Percentiles rank a stretch among this genome's conserved stretches.
These are phyloP conservation scores for Drosophila sp. DNA, from an alignment of 1,140 invertebrate genomes.

Conservation along the genomic window DNA sequence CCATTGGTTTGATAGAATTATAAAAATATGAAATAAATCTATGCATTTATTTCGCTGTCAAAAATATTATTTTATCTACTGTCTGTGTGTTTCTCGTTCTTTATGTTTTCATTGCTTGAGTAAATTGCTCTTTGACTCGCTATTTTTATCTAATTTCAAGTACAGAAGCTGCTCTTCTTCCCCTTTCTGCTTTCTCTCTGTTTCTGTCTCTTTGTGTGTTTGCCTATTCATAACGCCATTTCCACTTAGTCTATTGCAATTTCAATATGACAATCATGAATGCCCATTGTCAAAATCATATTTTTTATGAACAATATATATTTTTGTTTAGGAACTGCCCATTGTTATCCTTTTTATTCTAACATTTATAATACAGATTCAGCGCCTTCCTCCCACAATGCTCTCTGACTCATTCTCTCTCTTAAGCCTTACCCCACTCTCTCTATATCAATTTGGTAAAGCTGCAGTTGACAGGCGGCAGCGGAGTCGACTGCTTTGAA, in stretches of 20 bases:
- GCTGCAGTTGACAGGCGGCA: slow-evolving; percentile 66
- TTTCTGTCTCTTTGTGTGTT: slow-evolving; percentile 6
- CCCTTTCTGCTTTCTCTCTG: slow-evolving; percentile 20
- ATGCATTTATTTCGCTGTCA: no score
- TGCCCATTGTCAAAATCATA: slow-evolving; percentile 48
- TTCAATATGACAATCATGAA: slow-evolving; percentile 37
- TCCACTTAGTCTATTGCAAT: slow-evolving; percentile 48
- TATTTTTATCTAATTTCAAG: slow-evolving; percentile 40
- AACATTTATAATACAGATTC: slow-evolving; percentile 25
- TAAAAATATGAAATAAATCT: no score
- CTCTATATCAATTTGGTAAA: slow-evolving; percentile 27
- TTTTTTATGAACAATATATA: slow-evolving; percentile 37
- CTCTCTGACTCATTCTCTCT: background rate
- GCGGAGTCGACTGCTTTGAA: slow-evolving; percentile 46
- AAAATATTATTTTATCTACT: no score
- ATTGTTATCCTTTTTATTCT: slow-evolving; percentile 51
- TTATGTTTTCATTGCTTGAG: slow-evolving; percentile 25
- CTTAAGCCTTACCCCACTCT: slow-evolving; percentile 13
- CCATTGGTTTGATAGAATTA: no score
- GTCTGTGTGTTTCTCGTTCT: slow-evolving; percentile 37
- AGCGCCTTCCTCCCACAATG: background rate
- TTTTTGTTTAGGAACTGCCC: slow-evolving; percentile 54
- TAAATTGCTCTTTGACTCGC: slow-evolving; percentile 61
- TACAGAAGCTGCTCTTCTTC: slow-evolving; percentile 10
- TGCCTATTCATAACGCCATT: slow-evolving; percentile 61